Conservation (phyloP, 2,113 vertebrate species). For the Marmota monax region DNA sequence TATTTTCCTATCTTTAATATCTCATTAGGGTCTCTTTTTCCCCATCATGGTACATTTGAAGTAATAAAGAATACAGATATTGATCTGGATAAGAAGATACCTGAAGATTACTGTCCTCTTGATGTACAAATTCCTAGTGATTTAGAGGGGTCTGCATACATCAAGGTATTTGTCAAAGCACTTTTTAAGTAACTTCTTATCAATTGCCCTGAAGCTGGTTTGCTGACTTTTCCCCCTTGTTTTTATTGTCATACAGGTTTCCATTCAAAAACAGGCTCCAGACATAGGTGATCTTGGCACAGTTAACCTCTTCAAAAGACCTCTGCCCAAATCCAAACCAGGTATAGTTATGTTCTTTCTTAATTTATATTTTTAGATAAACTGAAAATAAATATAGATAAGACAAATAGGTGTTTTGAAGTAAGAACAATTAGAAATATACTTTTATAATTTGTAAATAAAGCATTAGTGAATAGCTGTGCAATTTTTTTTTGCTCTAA, state of each 20-base stretch:
- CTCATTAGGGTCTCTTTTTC: conserved; percentile 95
- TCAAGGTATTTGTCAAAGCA: conserved; percentile 90
- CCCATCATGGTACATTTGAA: conserved; percentile 98
- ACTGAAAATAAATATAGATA: background rate
- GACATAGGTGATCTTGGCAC: conserved; percentile 98
- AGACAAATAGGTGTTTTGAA: conserved; percentile 18
- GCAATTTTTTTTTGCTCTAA: background rate
- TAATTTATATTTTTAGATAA: conserved; percentile 13
- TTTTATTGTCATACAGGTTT: conserved; percentile 90
- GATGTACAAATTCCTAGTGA: conserved; percentile 98
- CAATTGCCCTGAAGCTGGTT: background rate
- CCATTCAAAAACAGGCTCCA: conserved; percentile 98
- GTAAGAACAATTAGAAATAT: conserved; percentile 4
- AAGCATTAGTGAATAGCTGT: background rate
- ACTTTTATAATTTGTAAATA: conserved; percentile 3
- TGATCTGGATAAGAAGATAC: conserved; percentile 98
- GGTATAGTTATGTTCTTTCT: conserved; percentile 85
- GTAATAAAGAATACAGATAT: conserved; percentile 99
- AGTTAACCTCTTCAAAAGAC: conserved; percentile 94
- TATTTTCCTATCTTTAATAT: conserved; percentile 40
- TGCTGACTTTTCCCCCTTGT: background rate
- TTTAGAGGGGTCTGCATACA: conserved; percentile 97
- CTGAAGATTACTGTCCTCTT: conserved; percentile 98
- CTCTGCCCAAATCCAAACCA: conserved; percentile 92
- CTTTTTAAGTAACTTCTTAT: background rate